Evolutionary conservation across 2,797 vertebrate species (phyloP).

Genomic region (Pterois miles): DNA sequence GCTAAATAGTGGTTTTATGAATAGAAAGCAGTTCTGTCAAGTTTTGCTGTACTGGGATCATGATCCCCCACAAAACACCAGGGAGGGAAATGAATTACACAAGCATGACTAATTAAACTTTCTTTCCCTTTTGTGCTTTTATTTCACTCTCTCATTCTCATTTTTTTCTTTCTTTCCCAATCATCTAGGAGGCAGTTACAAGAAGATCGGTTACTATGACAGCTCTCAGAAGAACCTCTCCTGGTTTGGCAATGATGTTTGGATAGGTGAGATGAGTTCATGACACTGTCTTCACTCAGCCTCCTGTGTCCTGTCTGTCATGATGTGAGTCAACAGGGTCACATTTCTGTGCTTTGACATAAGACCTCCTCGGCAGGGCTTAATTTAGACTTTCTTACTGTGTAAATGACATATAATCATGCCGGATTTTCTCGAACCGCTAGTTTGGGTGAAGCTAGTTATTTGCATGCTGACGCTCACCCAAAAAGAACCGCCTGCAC

Average conservation of each 20-base stretch:
- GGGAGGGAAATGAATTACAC: constrained; percentile 17
- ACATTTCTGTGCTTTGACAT: constrained; percentile 26
- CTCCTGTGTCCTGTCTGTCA: constrained; percentile 7
- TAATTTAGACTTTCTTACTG: constrained; percentile 34
- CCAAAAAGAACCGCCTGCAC: constrained; percentile 30
- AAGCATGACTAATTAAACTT: constrained; percentile 19
- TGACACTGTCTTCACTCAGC: neutral
- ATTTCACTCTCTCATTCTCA: neutral
- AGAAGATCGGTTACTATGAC: constrained; percentile 98
- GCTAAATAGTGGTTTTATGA: constrained; percentile 5
- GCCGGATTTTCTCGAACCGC: constrained; percentile 35
- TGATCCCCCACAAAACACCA: neutral
- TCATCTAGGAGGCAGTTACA: constrained; percentile 90
- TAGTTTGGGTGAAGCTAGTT: constrained; percentile 31
- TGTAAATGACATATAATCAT: constrained; percentile 51
- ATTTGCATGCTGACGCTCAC: constrained; percentile 34
- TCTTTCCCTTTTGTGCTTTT: neutral
- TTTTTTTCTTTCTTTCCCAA: neutral
- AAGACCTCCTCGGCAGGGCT: constrained; percentile 15
- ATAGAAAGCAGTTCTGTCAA: constrained; percentile 29
- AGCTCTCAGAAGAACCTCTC: constrained; percentile 96
- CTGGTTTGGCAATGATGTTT: constrained; percentile 94
- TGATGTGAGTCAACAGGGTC: constrained; percentile 28
- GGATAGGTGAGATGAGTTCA: constrained; percentile 88
- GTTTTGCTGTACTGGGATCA: neutral